These are phyloP conservation scores for Temnothorax nylanderi DNA, from an alignment of 1,140 invertebrate genomes.

Conservation along the genomic window DNA sequence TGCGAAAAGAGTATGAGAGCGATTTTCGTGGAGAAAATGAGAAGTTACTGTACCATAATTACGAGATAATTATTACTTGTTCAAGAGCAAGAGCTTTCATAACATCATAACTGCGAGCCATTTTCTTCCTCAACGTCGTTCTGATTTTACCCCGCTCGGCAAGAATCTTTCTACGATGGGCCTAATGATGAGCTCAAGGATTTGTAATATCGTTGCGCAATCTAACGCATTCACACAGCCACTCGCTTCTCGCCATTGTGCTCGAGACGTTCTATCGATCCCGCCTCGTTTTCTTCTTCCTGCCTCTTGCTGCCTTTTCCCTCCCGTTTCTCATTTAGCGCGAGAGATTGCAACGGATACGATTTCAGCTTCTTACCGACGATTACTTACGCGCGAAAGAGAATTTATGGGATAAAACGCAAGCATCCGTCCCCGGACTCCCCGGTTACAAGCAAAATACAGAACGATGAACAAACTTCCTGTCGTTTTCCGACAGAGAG, in stretches of 20 bases:
- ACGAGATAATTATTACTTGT: slow-evolving; percentile 72
- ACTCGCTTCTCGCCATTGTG: slow-evolving; percentile 74
- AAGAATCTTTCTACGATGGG: slow-evolving; percentile 68
- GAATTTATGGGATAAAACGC: slow-evolving; percentile 47
- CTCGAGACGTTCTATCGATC: slow-evolving; percentile 75
- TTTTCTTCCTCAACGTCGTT: background rate
- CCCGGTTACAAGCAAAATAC: slow-evolving; percentile 43
- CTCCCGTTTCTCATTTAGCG: slow-evolving; percentile 7
- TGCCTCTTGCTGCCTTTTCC: slow-evolving; percentile 26
- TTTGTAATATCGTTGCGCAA: slow-evolving; percentile 74
- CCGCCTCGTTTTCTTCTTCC: slow-evolving; percentile 61
- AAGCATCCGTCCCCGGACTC: slow-evolving; percentile 19
- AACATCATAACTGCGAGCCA: slow-evolving; percentile 55
- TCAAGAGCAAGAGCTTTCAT: slow-evolving; percentile 62
- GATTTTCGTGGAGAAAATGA: slow-evolving; percentile 41
- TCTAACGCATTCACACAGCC: slow-evolving; percentile 70
- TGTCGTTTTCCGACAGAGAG: background rate
- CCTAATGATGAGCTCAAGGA: slow-evolving; percentile 71
- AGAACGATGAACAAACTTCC: slow-evolving; percentile 41
- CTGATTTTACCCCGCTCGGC: slow-evolving; percentile 42
- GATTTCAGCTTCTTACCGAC: slow-evolving; percentile 57
- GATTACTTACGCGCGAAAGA: slow-evolving; percentile 58
- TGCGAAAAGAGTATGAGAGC: background rate
- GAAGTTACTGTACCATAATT: slow-evolving; percentile 62
- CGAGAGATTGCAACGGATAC: slow-evolving; percentile 46